Conservation (phyloP, 2,797 vertebrate species). For the Syncerus caffer region DNA sequence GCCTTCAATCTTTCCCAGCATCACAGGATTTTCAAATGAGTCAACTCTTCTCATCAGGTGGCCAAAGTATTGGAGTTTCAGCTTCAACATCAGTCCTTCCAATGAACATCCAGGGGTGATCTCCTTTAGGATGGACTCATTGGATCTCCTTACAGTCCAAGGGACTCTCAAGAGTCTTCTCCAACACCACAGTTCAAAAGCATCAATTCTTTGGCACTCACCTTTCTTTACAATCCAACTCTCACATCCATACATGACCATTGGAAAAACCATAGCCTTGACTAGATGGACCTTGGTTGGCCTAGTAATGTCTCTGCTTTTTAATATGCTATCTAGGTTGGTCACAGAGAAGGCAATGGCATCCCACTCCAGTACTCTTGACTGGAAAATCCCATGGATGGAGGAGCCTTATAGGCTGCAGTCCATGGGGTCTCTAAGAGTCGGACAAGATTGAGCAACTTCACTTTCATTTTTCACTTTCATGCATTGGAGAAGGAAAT, state of each 20-base stretch:
- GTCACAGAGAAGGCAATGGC: too few relatives aligned
- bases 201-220: rapidly evolving
- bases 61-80: background rate
- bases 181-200: background rate
- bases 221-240: background rate
- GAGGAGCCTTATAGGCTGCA: too few relatives aligned
- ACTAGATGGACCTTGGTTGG: background rate
- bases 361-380: too few relatives aligned
- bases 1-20: background rate
- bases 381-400: too few relatives aligned
- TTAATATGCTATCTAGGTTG: background rate
- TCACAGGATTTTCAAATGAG: background rate
- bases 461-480: too few relatives aligned
- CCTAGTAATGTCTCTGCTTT: background rate
- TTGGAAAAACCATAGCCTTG: background rate
- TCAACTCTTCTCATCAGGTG: rapidly evolving
- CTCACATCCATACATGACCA: background rate
- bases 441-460: too few relatives aligned
- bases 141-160: background rate
- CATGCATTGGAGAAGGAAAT: too few relatives aligned
- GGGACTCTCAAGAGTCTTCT: background rate
- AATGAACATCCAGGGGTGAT: background rate
- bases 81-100: background rate
- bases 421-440: too few relatives aligned
- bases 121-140: background rate